A percentile compares a stretch with the other conserved stretches of the same genome.
Evolutionary conservation across 2,113 vertebrate species (phyloP).

Genomic region (Nibea albiflora): DNA sequence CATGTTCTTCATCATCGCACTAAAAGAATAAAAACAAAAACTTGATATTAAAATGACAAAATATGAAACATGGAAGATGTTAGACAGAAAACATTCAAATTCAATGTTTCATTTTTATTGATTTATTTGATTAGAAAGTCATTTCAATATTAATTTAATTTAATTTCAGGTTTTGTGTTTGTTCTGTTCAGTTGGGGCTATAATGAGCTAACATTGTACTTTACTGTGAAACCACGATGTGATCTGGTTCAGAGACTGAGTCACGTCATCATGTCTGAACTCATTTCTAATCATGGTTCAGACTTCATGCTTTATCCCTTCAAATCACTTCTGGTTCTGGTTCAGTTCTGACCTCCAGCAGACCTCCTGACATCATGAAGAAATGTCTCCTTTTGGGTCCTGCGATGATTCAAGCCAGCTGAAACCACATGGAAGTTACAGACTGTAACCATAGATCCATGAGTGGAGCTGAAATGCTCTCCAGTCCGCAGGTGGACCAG

Average conservation of each 20-base stretch:
- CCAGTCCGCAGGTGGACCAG: slow-evolving; percentile 11
- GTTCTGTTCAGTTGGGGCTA: neutral
- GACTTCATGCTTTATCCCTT: neutral
- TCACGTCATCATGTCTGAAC: neutral
- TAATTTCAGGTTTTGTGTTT: too few species aligned
- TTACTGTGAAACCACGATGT: neutral
- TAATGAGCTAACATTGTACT: neutral
- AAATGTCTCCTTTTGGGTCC: slow-evolving; percentile 1
- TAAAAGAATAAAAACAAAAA: neutral
- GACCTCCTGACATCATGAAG: neutral
- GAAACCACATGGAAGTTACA: neutral
- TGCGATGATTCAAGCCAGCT: neutral
- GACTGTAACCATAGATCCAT: neutral
- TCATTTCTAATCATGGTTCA: neutral
- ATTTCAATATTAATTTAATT: slow-evolving; percentile 7
- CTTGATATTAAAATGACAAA: neutral
- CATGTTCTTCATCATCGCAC: neutral
- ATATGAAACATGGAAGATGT: neutral
- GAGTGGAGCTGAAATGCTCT: neutral
- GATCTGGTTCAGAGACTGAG: neutral
- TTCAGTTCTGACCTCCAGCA: slow-evolving; percentile 6
- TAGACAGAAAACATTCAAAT: neutral
- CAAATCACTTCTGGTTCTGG: neutral
- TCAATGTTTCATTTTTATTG: neutral
- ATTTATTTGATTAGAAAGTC: neutral